phyloP scores from a whole-genome alignment of 2,113 vertebrate genomes.

The Sturnus vulgaris region DNA sequence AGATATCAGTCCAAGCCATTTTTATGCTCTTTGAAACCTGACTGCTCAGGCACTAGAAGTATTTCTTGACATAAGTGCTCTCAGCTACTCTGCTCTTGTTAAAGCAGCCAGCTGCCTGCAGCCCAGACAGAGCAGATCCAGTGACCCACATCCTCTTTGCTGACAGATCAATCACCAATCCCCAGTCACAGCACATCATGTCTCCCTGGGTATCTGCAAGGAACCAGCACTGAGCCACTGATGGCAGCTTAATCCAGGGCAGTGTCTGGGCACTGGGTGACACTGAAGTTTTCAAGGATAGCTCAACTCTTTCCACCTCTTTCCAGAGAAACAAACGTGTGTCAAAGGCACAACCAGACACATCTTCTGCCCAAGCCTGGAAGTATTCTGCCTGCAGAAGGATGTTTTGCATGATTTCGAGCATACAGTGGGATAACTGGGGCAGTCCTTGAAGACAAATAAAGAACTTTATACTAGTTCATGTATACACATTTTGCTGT shows the following conservation, averaged over 20 bases:
- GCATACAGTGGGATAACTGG: not conserved
- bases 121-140: not conserved
- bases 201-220: not conserved
- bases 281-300: not conserved
- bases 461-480: not conserved
- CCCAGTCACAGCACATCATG: rapidly evolving
- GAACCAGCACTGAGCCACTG: rapidly evolving
- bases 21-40: not conserved
- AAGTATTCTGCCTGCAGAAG: not conserved
- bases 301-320: not conserved
- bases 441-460: not conserved
- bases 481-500: not conserved
- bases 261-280: not conserved
- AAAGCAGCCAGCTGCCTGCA: not conserved
- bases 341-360: not conserved
- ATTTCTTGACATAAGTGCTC: not conserved
- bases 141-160: not conserved
- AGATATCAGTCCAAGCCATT: not conserved
- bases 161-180: not conserved
- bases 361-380: not conserved
- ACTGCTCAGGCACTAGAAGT: not conserved
- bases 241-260: rapidly evolving
- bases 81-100: not conserved
- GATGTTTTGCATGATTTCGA: not conserved
- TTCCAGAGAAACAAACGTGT: rapidly evolving